Conservation (phyloP, 2,113 vertebrate species). For the Atrichornis clamosus region DNA sequence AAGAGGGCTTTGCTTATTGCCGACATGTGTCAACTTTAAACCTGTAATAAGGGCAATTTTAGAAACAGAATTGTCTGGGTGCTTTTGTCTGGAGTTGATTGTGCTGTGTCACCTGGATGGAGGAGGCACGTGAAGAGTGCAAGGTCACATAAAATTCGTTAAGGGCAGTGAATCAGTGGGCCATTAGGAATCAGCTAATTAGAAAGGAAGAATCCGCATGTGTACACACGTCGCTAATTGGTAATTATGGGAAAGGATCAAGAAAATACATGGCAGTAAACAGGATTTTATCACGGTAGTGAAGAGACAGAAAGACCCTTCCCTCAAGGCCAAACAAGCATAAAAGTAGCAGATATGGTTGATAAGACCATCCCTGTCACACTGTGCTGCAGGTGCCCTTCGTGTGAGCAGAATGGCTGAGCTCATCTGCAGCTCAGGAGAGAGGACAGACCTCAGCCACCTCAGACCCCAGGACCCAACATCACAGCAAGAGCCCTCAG, state of each 20-base stretch:
- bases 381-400: not conserved
- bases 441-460: not conserved
- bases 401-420: not conserved
- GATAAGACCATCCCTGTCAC: not conserved
- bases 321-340: not conserved
- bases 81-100: not conserved
- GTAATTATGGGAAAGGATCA: not conserved
- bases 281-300: not conserved
- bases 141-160: constrained; percentile 8
- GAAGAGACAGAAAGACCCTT: not conserved
- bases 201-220: not conserved
- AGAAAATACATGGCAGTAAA: not conserved
- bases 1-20: not conserved
- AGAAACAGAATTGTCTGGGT: not conserved
- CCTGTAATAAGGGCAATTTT: constrained; percentile 4
- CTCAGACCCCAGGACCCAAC: not conserved
- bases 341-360: not conserved
- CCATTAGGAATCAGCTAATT: constrained; percentile 7
- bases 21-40: constrained; percentile 13
- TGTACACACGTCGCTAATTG: not conserved
- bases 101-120: rapidly evolving
- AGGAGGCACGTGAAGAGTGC: not conserved
- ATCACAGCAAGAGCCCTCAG: not conserved
- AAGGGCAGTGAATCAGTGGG: not conserved
- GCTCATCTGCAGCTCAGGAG: not conserved